Conservation (phyloP, 2,888 invertebrate species). For the Caradrina kadenii region DNA sequence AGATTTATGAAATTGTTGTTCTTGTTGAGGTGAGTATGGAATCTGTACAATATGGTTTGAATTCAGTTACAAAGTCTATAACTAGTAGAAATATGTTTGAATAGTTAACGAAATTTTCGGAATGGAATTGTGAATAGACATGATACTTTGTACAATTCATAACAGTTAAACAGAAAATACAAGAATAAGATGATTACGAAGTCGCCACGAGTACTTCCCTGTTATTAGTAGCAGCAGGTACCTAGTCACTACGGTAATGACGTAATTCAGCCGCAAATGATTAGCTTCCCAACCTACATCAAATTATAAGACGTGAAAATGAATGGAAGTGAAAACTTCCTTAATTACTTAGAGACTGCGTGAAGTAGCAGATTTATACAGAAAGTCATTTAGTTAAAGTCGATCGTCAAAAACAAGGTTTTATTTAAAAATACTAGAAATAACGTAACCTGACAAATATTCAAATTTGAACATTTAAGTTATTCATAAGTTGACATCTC, state of each 20-base stretch:
- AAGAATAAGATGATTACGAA: background rate
- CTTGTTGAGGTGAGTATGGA: conserved; percentile 11
- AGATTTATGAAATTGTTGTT: conserved; percentile 51
- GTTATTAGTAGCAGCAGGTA: background rate
- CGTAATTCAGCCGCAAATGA: background rate
- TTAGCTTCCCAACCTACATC: background rate
- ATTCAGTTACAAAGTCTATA: too few relatives aligned
- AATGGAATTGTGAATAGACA: too few relatives aligned
- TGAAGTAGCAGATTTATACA: too few relatives aligned
- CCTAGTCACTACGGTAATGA: background rate
- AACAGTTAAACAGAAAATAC: background rate
- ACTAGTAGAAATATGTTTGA: background rate
- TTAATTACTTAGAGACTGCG: too few relatives aligned
- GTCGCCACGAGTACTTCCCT: too few relatives aligned
- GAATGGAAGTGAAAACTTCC: too few relatives aligned
- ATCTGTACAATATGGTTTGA: background rate
- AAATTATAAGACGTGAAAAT: background rate
- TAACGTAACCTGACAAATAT: background rate
- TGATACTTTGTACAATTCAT: background rate
- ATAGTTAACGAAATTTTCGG: too few relatives aligned
- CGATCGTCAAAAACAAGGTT: too few relatives aligned
- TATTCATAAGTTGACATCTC: conserved; percentile 1
- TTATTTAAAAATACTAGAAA: background rate
- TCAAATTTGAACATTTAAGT: background rate
- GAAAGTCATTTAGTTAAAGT: background rate